Base-by-base conservation (phyloP, 2,113 vertebrate genomes). In the Cervus canadensis region DNA sequence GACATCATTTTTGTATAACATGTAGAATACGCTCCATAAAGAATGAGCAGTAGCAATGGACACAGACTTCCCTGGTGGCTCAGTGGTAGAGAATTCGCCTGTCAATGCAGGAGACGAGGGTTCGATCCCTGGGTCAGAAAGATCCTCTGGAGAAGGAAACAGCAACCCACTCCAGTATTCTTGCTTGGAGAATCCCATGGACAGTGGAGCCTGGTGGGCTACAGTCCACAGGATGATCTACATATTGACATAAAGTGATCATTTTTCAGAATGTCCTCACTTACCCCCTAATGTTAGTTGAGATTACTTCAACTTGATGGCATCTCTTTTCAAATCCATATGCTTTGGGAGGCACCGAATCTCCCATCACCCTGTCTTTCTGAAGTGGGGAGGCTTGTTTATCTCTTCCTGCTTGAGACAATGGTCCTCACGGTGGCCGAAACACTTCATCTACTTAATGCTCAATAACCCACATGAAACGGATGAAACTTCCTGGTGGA, bases 381-480 rank as follows among this genome's bases (percentile, higher is more conserved):
- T 78, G 74, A n/a, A 23, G 56, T 83, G 71, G 71, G 13, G 19
- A 71, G 7, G 30, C 87, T 87, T 92, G n/a, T 94, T 91, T 87
- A 64, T 56, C 84, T 62, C 74, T 59, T 26, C 48, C 45, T 86
- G 59, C 28, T 45, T 84, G 76, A 94, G 84, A 28, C 36, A 25
- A 2, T 13, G 26, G 16, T 92, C 40, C 15, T 28, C 43, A 57
- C 43, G 26, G 11, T 57, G n/a, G 86, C 54, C 30, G 40, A 82
- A 81, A 76, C 43, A 17, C 28, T 30, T 93, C 25, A 30, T 67
- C 9, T 9, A 4, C 54, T 30, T 52, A 23, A 93, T 62, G 36
- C 91, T 88, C 52, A n/a, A 81, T 71, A 59, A 1, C 57, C 28
- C 50, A 26, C 6, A 19, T 48, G 33, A 33, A 71, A 19, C 14